Conservation (phyloP, 2,113 vertebrate species). For the Rhea pennata region DNA sequence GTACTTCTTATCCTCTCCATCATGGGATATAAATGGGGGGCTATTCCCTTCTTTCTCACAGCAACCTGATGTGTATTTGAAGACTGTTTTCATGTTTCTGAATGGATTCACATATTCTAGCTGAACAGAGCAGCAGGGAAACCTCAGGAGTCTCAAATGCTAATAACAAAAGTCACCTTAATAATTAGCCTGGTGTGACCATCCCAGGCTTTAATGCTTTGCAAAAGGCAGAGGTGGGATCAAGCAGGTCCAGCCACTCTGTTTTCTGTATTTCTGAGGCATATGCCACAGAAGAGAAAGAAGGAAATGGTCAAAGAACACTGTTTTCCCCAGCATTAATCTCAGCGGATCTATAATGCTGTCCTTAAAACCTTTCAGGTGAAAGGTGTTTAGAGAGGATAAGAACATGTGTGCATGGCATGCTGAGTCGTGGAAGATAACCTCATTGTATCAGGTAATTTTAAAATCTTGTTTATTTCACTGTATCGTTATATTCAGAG, state of each 20-base stretch:
- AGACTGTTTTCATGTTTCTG: background rate
- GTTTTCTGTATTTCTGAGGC: background rate
- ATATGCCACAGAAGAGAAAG: background rate
- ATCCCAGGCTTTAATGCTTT: background rate
- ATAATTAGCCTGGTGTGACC: background rate
- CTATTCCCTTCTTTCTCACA: background rate
- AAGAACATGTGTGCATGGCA: background rate
- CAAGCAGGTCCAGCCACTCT: background rate
- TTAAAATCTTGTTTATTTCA: background rate
- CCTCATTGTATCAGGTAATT: background rate
- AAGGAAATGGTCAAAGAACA: background rate
- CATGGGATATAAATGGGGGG: background rate
- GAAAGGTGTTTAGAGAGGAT: background rate
- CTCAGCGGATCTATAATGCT: background rate
- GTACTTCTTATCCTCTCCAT: background rate
- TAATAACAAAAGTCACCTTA: constrained; percentile 14
- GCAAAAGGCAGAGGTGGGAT: background rate
- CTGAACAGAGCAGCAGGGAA: background rate
- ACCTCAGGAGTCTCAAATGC: rapidly evolving
- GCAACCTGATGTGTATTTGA: background rate
- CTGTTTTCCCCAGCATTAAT: background rate
- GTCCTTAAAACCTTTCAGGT: background rate
- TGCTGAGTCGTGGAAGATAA: background rate
- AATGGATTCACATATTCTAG: background rate
- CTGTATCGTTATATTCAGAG: rapidly evolving